Percentiles rank a stretch among this genome's conserved stretches.
Conservation (phyloP, 92 coral and sea anemone species). For the Umimayanthus kanabou region DNA sequence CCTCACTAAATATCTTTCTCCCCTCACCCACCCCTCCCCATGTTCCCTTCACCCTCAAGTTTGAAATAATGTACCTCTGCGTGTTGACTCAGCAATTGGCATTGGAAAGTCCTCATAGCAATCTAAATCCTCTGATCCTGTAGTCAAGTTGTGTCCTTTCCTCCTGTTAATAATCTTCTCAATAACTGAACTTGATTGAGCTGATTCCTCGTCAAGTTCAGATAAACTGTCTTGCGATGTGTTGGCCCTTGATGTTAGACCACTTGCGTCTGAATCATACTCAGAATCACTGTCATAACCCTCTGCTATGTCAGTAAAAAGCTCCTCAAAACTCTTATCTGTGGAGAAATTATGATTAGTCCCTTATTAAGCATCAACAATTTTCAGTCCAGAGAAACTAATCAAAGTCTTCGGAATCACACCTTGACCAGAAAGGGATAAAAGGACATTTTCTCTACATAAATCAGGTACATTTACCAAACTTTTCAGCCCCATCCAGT, state of each 20-base stretch:
- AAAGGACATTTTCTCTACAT: too few species aligned
- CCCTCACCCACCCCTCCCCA: too few species aligned
- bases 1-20: too few species aligned
- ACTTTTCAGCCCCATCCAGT: too few species aligned
- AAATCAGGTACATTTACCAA: too few species aligned
- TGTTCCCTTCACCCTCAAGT: neutral
- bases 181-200: neutral
- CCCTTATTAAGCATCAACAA: neutral
- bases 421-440: too few species aligned
- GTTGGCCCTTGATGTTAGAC: neutral
- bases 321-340: neutral
- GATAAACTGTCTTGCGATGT: slow-evolving; percentile 26
- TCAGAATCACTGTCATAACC: slow-evolving; percentile 4
- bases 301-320: neutral
- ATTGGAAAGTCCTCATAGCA: slow-evolving; percentile 18
- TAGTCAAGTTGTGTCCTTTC: neutral
- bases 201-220: neutral
- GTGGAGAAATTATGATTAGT: neutral
- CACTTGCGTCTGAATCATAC: slow-evolving; percentile 18
- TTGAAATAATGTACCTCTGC: slow-evolving; percentile 6
- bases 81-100: slow-evolving; percentile 37
- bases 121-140: neutral
- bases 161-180: neutral
- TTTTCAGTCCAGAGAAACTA: neutral
- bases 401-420: too few species aligned